These are phyloP conservation scores for Brachionus asplanchnoidis DNA, from an alignment of 1,140 invertebrate species.

Conservation along the genomic window DNA sequence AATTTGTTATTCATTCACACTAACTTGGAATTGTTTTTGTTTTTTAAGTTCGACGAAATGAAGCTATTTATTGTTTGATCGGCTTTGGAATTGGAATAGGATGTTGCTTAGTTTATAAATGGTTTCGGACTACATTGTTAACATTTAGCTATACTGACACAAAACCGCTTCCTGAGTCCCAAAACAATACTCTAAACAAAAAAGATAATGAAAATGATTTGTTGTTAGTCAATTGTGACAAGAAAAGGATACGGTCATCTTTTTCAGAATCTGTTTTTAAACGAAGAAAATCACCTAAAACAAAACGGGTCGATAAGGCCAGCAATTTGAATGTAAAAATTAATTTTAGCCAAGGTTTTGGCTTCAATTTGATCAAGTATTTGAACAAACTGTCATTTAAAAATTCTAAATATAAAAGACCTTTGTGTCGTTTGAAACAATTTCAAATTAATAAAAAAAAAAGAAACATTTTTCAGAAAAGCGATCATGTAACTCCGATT, in stretches of 20 bases:
- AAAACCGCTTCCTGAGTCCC: background rate
- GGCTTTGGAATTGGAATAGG: constrained; percentile 40
- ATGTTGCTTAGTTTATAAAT: constrained; percentile 32
- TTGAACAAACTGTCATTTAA: background rate
- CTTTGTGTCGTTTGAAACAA: background rate
- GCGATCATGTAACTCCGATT: background rate
- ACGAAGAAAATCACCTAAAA: background rate
- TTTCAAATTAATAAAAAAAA: background rate
- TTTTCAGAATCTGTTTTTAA: background rate
- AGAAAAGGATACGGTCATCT: no score
- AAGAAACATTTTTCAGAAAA: background rate
- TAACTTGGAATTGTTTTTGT: background rate
- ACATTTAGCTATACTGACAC: background rate
- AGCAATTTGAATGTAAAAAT: background rate
- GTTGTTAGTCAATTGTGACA: background rate
- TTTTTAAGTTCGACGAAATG: constrained; percentile 23
- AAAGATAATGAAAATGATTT: background rate
- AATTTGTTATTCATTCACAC: background rate
- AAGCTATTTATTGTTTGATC: constrained; percentile 39
- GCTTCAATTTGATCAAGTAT: constrained; percentile 2
- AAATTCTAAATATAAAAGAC: background rate
- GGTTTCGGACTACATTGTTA: constrained; percentile 8
- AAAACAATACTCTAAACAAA: background rate
- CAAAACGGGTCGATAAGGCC: background rate
- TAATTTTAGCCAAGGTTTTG: background rate